Percentiles rank a stretch among this genome's conserved stretches.
These are phyloP conservation scores for Nipponacmea schrenckii DNA, from an alignment of 2,888 invertebrate genomes.

Conservation along the genomic window DNA sequence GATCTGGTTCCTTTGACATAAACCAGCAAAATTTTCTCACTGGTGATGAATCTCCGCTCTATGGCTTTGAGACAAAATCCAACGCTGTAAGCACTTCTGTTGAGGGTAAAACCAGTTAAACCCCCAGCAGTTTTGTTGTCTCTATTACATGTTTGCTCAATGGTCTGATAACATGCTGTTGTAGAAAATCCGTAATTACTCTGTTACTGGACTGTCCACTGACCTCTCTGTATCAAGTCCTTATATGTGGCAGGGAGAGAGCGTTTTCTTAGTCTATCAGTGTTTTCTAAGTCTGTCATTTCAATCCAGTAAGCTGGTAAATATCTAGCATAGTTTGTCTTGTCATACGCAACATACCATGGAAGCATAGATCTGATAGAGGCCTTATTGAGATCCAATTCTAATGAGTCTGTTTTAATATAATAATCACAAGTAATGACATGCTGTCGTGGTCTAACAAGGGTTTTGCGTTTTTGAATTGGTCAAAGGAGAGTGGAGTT, in stretches of 20 bases:
- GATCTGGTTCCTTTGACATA: background rate
- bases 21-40: constrained; percentile 19
- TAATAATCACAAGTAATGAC: too few relatives aligned
- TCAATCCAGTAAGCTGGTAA: constrained; percentile 28
- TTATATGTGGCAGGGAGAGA: constrained; percentile 23
- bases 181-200: constrained; percentile 15
- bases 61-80: constrained; percentile 20
- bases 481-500: too few relatives aligned
- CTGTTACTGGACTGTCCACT: constrained; percentile 18
- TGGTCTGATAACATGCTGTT: constrained; percentile 22
- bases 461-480: too few relatives aligned
- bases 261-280: too few relatives aligned
- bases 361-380: constrained; percentile 17
- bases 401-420: too few relatives aligned
- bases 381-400: constrained; percentile 24
- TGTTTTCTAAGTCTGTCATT: constrained; percentile 27
- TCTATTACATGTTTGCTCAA: constrained; percentile 26
- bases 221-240: background rate
- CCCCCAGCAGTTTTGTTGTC: constrained; percentile 26
- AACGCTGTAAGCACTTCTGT: constrained; percentile 21
- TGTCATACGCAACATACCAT: constrained; percentile 26
- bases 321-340: constrained; percentile 25
- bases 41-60: constrained; percentile 14
- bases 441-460: too few relatives aligned
- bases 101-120: constrained; percentile 20